Conservation (phyloP, 2,797 vertebrate genomes). For the Valencia hispanica region DNA sequence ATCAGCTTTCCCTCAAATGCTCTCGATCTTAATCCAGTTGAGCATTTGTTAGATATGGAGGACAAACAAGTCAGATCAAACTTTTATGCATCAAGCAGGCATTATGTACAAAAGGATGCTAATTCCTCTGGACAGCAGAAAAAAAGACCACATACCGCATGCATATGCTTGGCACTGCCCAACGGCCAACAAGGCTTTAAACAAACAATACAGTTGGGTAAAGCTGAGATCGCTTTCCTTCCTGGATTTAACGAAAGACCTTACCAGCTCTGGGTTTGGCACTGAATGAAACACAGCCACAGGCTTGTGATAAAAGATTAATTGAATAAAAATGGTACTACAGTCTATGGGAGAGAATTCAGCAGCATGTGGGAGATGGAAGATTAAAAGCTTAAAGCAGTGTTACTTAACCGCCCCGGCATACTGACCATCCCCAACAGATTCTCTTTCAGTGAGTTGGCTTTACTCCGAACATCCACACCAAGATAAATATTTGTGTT, state of each 20-base stretch:
- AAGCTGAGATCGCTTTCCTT: conserved; percentile 42
- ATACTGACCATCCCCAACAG: neutral
- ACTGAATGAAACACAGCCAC: conserved; percentile 53
- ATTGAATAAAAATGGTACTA: conserved; percentile 67
- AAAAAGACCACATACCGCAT: conserved; percentile 33
- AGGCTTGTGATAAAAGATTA: conserved; percentile 70
- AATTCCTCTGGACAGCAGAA: conserved; percentile 49
- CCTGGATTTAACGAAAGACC: conserved; percentile 33
- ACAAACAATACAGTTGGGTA: conserved; percentile 43
- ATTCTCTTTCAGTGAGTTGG: neutral
- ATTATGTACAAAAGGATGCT: conserved; percentile 51
- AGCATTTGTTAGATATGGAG: neutral
- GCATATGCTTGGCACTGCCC: conserved; percentile 40
- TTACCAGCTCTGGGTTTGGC: conserved; percentile 50
- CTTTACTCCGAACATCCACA: neutral
- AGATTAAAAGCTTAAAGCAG: conserved; percentile 60
- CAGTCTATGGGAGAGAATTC: conserved; percentile 40
- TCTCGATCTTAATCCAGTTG: neutral
- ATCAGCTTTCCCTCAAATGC: neutral
- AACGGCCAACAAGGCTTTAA: conserved; percentile 31
- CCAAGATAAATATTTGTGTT: neutral
- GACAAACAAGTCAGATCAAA: neutral
- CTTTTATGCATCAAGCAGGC: neutral
- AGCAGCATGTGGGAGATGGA: conserved; percentile 55
- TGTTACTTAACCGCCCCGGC: conserved; percentile 35